Base-by-base conservation (phyloP, 2,113 vertebrate genomes). In the Sturnira hondurensis region DNA sequence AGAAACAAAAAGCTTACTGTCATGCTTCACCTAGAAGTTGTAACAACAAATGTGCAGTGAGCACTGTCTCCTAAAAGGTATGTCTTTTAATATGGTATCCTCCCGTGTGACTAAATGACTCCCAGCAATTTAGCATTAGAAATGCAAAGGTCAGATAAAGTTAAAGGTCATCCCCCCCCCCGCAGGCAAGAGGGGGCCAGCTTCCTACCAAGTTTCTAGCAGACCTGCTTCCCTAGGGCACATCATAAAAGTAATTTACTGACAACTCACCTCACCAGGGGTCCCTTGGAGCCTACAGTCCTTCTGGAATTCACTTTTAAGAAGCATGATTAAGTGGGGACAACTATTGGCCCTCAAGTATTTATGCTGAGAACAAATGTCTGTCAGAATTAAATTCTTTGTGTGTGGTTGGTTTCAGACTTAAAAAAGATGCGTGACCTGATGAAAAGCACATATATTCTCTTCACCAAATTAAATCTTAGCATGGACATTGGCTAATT, bases 401-500 rank as follows among this genome's bases (percentile, higher is more conserved):
- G 96, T 97, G 97, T 96, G 97, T 93, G 97, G 96, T 96, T 97
- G 83, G 93, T 92, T 97, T 93, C 93, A 84, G 89, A 93, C 95
- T 97, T 97, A 63, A 96, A 95, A 97, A 98, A 97, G 96, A 97
- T 98, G 97, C 94, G 97, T 97, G 93, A 77, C 86, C 97, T 95
- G 97, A 97, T 98, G 98, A 96, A 97, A 97, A 98, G 97, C 98
- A 97, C 97, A 95, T 97, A 98, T 98, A 98, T 98, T 98, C 95
- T 92, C 93, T 97, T 98, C 97, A 95, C 95, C 97, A 98, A 98
- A 98, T 98, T 98, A 97, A 98, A 98, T 98, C 96, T 98, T 95
- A 97, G 94, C 95, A 33, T 96, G 97, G 98, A 98, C 98, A 98
- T 95, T 96, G 97, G 96, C 95, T 98, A 98, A 98, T 98, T 98